Base-by-base conservation (phyloP, 2,888 invertebrate species). In the Drosophila paranaensis region DNA sequence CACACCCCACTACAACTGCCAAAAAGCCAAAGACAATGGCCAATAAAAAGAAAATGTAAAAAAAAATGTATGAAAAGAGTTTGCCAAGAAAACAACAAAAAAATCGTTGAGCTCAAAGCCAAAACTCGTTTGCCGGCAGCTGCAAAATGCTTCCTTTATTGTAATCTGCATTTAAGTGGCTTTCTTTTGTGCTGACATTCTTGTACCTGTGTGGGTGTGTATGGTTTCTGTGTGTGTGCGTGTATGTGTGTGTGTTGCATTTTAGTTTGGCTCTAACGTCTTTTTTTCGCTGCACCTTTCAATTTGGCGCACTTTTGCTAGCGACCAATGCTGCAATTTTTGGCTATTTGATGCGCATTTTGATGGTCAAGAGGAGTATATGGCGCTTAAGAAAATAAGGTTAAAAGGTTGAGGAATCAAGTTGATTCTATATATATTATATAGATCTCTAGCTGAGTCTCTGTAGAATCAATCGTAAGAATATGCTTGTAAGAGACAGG, bases 101-200 rank as follows among this genome's bases (percentile, higher is more conserved):
- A 40, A 53, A 60, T 45, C 58, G 33, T 33, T 62, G 25, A 43
- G 56, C 53, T 57, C 61, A 68, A 72, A 74, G 78, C 61, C 65
- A 71, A 71, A 78, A 66, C 57, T 73, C 88, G 79, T 76, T 73
- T 73, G 82, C 66, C 79, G 76, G 72, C 77, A 84, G 79, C 48
- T 73, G 76, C 68, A 79, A 79, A 89, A 87, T 77, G 66, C 77
- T 81, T 75, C 79, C 76, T 77, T 87, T 85, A 82, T 80, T 85
- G 86, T 85, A 87, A 86, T 87, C 87, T 85, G 86, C 87, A 87
- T 87, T 85, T 87, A 86, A 86, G 85, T 86, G 86, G 87, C 82
- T 81, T 86, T 83, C 81, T 79, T 84, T 86, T 86, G 82, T 76
- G 75, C 79, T 82, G 71, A 66, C 60, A 63, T 45, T 70, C 37